A percentile compares a stretch with the other conserved stretches of the same genome.
These are phyloP conservation scores for Lucinisca nassula DNA, from an alignment of 2,888 invertebrate genomes.

Conservation along the genomic window DNA sequence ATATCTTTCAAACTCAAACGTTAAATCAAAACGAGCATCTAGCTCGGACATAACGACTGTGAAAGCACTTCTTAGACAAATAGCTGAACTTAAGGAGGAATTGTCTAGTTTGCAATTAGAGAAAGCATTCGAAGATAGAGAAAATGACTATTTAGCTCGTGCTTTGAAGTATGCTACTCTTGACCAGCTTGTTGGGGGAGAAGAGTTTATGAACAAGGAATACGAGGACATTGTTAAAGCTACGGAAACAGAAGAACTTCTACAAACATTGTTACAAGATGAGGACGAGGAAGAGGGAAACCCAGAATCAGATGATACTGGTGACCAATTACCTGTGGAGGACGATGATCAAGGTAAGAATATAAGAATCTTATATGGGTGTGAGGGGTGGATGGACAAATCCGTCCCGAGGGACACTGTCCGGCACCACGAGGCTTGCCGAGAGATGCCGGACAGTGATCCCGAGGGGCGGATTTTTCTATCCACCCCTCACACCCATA, in stretches of 20 bases:
- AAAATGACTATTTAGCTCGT: conserved; percentile 81
- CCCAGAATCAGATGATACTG: conserved; percentile 1
- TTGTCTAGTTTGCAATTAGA: conserved; percentile 52
- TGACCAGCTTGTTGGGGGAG: conserved; percentile 73
- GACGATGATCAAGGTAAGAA: too few relatives aligned
- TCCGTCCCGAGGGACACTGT: too few relatives aligned
- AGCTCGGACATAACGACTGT: conserved; percentile 27
- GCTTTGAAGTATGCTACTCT: conserved; percentile 80
- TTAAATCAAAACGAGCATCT: conserved; percentile 66
- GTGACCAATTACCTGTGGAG: not conserved
- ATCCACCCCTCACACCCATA: too few relatives aligned
- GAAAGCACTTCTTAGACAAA: conserved; percentile 60
- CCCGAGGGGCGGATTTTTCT: too few relatives aligned
- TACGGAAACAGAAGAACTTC: conserved; percentile 68
- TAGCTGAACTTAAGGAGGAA: conserved; percentile 60
- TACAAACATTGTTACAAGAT: conserved; percentile 59
- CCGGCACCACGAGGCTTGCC: too few relatives aligned
- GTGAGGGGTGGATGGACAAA: too few relatives aligned
- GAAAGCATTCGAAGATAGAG: conserved; percentile 75
- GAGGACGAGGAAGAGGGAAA: conserved; percentile 6
- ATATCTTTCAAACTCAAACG: conserved; percentile 21
- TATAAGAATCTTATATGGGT: too few relatives aligned
- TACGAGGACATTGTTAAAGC: conserved; percentile 72
- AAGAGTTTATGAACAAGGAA: conserved; percentile 61
- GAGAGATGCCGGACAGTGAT: too few relatives aligned